Evolutionary conservation across 2,113 vertebrate species (phyloP), one percentile per base, ranked within the genome.

Genomic region (Eulemur rufifrons): DNA sequence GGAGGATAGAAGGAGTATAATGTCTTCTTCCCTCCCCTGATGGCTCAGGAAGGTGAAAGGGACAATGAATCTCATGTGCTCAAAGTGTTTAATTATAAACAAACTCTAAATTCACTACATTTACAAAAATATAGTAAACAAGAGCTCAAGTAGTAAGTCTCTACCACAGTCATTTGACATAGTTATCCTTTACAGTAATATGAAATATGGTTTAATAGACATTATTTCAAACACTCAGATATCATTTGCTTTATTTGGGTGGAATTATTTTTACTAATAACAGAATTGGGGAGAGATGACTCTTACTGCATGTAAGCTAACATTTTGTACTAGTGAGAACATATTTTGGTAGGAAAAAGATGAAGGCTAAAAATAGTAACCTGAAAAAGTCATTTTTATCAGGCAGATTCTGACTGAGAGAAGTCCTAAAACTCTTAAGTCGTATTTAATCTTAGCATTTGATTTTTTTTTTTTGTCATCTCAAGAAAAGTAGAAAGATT

Each of bases 321-420:
- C 95, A 97, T 98, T 98, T 97, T 98, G 97, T 96, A 91, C 97
- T 91, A 95, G 95, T 78, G 69, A 89, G 97, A 94, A 86, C 59
- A 97, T 95, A 97, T 97, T 97, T 97, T 96, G 93, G 96, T 97
- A 95, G 95, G 83, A 66, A 98, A 97, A 96, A 96, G 91, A 94
- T 39, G 71, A 90, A 86, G 47, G 89, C 89, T 98, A 97, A 97
- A 97, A 98, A 97, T 97, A 97, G 94, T 37, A 94, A 91, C 69
- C 63, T 96, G 91, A 89, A 97, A 96, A 97, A 97, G n/a, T 86
- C 88, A 91, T 96, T 96, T 97, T 97, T 95, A 91, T 93, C 69
- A 93, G 78, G 93, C 93, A 81, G 42, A 81, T 86, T 92, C 61
- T 91, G 87, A 96, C 86, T 83, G 78, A 84, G 93, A 94, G 52